Base-by-base conservation (phyloP, 2,888 invertebrate species). In the Mayetiola destructor region DNA sequence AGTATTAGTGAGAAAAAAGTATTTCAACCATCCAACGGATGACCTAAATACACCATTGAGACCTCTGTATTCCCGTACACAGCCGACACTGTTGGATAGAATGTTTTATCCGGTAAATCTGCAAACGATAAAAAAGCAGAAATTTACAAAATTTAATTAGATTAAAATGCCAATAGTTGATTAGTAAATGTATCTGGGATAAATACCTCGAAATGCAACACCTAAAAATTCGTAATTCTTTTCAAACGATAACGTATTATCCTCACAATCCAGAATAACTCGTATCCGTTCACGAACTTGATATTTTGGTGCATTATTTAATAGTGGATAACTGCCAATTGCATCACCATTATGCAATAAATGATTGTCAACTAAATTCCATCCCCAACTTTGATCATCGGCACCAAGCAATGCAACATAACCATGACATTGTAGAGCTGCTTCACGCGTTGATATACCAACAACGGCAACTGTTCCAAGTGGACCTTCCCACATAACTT, bases 41-140 rank as follows among this genome's bases (percentile, higher is more conserved):
- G 85, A 62, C 97, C 97, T 65, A 95, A 76, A 73, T 99, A 99
- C 42, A 96, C 92, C 95, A 99, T 96, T 36, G 96, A 94, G 39
- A 99, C 94, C 79, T 99, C 96, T 54, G 96, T 97, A 71, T 99
- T 97, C 60, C 97, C 97, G 76, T 97, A 99, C 12, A 99, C 97
- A 59, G 96, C 96, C 55, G 96, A 95, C 56, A 96, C 90, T 60
- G 96, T 89, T 60, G 97, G 96, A 73, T 86, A 99, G 57, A 97
- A 77, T 71, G 84, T 86, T 69, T 90, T 92, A 68, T 88, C 88
- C 58, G 96, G 95, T 70, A 96, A 80, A 64, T 91, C 89, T 89
- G 71, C 58, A 77, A 68, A 58, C 54, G 59, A 57, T 1, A 60
- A 18, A 23, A 58, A 39, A 53, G 12, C 35, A 56, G 18, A 8